Conservation (phyloP, 92 coral and sea anemone species). For the Porites rus region DNA sequence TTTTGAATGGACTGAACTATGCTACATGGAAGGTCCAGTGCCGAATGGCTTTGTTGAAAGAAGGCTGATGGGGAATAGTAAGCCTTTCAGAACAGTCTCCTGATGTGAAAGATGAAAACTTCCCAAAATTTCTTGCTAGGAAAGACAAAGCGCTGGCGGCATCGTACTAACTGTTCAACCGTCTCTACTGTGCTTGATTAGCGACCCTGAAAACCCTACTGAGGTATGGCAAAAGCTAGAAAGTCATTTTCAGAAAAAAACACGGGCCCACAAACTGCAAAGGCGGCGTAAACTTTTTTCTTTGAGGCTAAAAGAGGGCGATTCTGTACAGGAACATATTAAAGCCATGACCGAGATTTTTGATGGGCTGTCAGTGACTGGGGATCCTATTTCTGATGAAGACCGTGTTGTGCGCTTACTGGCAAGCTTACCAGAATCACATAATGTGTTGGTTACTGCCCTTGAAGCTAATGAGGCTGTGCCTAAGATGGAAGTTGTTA, state of each 20-base stretch:
- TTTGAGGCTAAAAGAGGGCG: conserved; percentile 55
- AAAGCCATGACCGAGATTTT: too few relatives aligned
- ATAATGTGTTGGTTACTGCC: conserved; percentile 59
- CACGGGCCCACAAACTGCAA: conserved; percentile 63
- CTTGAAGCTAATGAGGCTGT: conserved; percentile 33
- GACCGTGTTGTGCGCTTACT: conserved; percentile 64
- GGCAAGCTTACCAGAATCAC: neutral
- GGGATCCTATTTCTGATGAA: conserved; percentile 62
- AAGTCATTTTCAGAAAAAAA: conserved; percentile 67
- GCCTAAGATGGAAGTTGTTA: too few relatives aligned
- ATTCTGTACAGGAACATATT: neutral
- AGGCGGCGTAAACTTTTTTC: conserved; percentile 35
- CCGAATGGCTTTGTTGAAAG: conserved; percentile 62
- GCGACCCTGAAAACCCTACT: conserved; percentile 66
- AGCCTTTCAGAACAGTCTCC: conserved; percentile 55
- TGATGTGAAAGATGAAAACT: conserved; percentile 40
- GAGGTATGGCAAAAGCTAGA: conserved; percentile 63
- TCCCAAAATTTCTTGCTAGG: neutral
- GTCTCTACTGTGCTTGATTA: conserved; percentile 59
- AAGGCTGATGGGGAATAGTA: conserved; percentile 58
- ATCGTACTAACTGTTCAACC: conserved; percentile 48
- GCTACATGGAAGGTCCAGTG: neutral
- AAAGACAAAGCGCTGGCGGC: conserved; percentile 61
- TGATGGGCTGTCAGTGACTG: conserved; percentile 41
- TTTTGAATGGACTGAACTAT: conserved; percentile 64